A percentile compares a stretch with the other conserved stretches of the same genome.
These are phyloP conservation scores for Anastatus disparis DNA, from an alignment of 1,140 invertebrate species.

Conservation along the genomic window DNA sequence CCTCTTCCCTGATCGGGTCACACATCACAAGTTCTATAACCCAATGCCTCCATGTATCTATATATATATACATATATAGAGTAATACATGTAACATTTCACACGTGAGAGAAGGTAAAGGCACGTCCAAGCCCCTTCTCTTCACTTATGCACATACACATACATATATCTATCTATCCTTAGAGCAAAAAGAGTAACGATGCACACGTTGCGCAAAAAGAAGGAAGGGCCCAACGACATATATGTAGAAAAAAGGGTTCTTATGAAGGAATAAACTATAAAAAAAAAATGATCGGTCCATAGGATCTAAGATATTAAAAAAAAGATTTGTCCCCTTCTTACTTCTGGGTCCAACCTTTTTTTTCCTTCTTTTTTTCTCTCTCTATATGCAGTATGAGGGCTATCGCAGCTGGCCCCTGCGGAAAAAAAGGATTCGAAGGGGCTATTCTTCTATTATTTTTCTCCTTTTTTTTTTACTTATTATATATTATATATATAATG, in stretches of 20 bases:
- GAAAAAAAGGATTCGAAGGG: slow-evolving; percentile 60
- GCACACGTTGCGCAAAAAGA: slow-evolving; percentile 33
- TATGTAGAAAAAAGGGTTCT: no score
- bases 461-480: no score
- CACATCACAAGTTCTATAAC: no score
- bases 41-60: slow-evolving; percentile 1
- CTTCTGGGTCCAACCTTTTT: no score
- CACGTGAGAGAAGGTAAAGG: no score
- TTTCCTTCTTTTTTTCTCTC: no score
- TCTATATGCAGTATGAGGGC: slow-evolving; percentile 41
- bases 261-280: no score
- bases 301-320: slow-evolving; percentile 45
- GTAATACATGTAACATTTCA: slow-evolving; percentile 1
- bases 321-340: slow-evolving; percentile 52
- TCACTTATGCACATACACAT: neutral
- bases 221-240: no score
- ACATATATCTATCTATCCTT: no score
- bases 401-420: slow-evolving; percentile 62
- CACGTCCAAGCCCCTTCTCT: slow-evolving; percentile 7
- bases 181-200: no score
- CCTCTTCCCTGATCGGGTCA: slow-evolving; percentile 27
- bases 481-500: no score
- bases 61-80: slow-evolving; percentile 44
- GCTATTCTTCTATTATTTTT: slow-evolving; percentile 33
- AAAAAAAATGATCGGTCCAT: no score